Conservation (phyloP, 2,113 vertebrate species). For the Bombycilla garrulus region DNA sequence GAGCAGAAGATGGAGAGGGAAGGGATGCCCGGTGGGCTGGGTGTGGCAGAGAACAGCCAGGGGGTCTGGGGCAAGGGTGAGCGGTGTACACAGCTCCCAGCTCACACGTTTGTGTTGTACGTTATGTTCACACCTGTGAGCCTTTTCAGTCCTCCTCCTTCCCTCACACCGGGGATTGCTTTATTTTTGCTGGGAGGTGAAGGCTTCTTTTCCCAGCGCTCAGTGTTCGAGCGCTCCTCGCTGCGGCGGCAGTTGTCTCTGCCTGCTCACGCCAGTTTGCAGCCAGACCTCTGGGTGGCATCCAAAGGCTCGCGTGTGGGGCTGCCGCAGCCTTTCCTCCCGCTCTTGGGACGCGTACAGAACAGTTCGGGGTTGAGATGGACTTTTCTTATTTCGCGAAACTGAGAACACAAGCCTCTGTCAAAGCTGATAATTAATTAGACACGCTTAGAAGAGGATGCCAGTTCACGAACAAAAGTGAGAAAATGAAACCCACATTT, state of each 20-base stretch:
- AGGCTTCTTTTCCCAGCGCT: not conserved
- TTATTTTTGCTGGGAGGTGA: not conserved
- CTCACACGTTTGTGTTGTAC: not conserved
- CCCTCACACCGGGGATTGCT: not conserved
- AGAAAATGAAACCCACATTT: slow-evolving; percentile 10
- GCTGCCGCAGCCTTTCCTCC: not conserved
- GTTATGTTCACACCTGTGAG: not conserved
- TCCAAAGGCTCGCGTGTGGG: not conserved
- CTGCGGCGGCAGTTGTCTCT: too few relatives aligned
- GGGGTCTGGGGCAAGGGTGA: not conserved
- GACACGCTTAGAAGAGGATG: not conserved
- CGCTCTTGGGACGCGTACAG: not conserved
- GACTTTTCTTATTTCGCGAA: not conserved
- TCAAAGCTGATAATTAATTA: not conserved
- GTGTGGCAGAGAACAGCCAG: not conserved
- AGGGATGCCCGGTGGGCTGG: not conserved
- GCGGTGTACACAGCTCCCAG: accelerated
- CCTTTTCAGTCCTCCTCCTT: not conserved
- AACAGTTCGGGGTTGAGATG: not conserved
- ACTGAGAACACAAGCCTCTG: not conserved
- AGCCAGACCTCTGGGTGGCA: slow-evolving; percentile 36
- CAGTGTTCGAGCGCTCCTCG: not conserved
- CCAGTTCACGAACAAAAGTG: not conserved
- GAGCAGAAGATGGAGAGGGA: not conserved
- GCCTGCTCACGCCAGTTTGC: not conserved